Evolutionary conservation across 1,140 invertebrate species (phyloP).

Genomic region (Zaprionus camerounensis): DNA sequence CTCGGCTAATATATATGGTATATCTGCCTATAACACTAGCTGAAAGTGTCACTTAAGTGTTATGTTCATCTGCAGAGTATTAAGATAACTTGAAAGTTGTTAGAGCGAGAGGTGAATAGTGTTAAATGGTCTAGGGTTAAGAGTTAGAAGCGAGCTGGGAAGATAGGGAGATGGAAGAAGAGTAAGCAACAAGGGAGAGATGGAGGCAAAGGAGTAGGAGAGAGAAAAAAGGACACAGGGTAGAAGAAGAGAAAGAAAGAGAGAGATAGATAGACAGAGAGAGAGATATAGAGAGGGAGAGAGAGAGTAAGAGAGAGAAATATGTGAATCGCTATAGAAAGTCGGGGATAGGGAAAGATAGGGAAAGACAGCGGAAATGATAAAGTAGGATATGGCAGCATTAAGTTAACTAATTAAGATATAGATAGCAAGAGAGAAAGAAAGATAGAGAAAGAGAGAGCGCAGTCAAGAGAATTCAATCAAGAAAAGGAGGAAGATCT

Average conservation of each 20-base stretch:
- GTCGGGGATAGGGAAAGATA: too few relatives aligned
- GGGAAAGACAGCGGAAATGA: too few relatives aligned
- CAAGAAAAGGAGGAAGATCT: background rate
- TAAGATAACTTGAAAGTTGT: background rate
- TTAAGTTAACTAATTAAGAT: too few relatives aligned
- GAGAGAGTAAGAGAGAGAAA: background rate
- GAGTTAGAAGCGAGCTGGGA: background rate
- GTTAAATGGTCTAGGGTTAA: background rate
- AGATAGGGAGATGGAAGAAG: background rate
- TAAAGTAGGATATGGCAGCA: too few relatives aligned
- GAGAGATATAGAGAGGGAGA: background rate
- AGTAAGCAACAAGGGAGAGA: fast-evolving
- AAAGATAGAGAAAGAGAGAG: background rate
- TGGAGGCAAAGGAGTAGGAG: background rate
- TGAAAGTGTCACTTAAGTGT: constrained; percentile 19
- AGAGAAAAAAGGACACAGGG: too few relatives aligned
- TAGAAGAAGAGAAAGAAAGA: background rate
- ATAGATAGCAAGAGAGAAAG: too few relatives aligned
- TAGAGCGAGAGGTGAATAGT: background rate
- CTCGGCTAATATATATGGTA: background rate
- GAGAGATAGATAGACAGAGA: background rate
- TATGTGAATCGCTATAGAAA: too few relatives aligned
- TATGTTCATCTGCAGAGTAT: background rate
- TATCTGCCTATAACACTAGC: constrained; percentile 12
- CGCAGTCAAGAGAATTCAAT: too few relatives aligned